Evolutionary conservation across 2,113 vertebrate species (phyloP), one percentile per base, ranked within the genome.

Genomic region (Microtus montanus): DNA sequence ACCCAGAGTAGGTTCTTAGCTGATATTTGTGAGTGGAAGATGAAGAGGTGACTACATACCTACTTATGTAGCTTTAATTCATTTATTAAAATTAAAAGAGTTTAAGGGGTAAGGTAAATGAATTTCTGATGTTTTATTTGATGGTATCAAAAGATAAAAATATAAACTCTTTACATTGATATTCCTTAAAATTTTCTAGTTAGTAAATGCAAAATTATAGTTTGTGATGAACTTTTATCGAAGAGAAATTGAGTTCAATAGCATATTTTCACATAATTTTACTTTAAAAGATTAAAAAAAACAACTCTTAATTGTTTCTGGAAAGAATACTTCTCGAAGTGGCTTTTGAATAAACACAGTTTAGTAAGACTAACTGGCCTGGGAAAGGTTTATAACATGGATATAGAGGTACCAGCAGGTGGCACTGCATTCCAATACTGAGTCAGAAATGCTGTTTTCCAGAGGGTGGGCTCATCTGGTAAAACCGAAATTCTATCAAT

Each of bases 341-440:
- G 14, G 20, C 7, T 79, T 95, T 90, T 90, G n/a, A 79, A 73
- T 41, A 73, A 94, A 58, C 0, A 4, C 35, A 41, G 5, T 83
- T 91, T 77, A 80, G 22, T 19, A 44, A 94, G 22, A 58, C 19
- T 47, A 41, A 33, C 13, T 64, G 47, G 19, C 28, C 17, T 33
- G 8, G 35, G 6, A 75, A 77, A 87, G 33, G 28, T 86, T 91
- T 93, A 73, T 58, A 83, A 58, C 8, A 15, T 47, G 20, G 24
- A 58, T 79, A 22, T 86, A 33, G 52, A 71, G 30, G 17, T 83
- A 52, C 97, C 97, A 97, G 96, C 89, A 98, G 96, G 93, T 96
- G 97, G 96, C n/a, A 83, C 94, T 97, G 77, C 92, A 79, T 96
- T 96, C 96, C 92, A 97, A 17, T 64, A 52, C 52, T 90, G 90